Conservation (phyloP, 37 sponge, comb jelly and placozoan species). For the Theonella swinhoei region DNA sequence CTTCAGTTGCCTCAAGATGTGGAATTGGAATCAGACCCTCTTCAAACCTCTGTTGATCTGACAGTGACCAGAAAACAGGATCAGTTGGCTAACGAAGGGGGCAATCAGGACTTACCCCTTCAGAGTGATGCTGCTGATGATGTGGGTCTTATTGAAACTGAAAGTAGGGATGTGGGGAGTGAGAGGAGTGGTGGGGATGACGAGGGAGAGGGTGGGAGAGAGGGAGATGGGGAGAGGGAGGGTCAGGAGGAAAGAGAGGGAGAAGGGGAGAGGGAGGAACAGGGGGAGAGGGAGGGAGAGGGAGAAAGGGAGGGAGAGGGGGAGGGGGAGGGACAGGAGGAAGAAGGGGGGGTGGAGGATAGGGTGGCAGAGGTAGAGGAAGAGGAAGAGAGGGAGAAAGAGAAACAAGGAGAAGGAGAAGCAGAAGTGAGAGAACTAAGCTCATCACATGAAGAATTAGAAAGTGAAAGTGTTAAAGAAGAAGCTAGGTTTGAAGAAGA, state of each 20-base stretch:
- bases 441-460: not conserved
- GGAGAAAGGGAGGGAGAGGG: not conserved
- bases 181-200: not conserved
- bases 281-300: not conserved
- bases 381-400: slow-evolving; percentile 15
- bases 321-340: not conserved
- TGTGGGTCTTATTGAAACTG: too few species aligned
- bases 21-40: slow-evolving; percentile 4
- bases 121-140: too few species aligned
- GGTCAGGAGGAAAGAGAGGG: not conserved
- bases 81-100: not conserved
- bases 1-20: not conserved
- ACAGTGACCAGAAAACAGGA: slow-evolving; percentile 9
- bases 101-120: not conserved
- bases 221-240: not conserved
- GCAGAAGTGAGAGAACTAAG: not conserved
- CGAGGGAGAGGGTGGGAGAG: not conserved
- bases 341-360: not conserved
- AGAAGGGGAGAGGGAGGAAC: not conserved
- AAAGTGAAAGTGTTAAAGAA: not conserved
- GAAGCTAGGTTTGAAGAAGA: not conserved
- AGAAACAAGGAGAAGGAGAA: slow-evolving; percentile 20
- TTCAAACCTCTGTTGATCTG: slow-evolving; percentile 7
- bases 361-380: not conserved
- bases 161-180: not conserved